Base-by-base conservation (phyloP, 1,140 invertebrate species). In the Hetaerina americana region DNA sequence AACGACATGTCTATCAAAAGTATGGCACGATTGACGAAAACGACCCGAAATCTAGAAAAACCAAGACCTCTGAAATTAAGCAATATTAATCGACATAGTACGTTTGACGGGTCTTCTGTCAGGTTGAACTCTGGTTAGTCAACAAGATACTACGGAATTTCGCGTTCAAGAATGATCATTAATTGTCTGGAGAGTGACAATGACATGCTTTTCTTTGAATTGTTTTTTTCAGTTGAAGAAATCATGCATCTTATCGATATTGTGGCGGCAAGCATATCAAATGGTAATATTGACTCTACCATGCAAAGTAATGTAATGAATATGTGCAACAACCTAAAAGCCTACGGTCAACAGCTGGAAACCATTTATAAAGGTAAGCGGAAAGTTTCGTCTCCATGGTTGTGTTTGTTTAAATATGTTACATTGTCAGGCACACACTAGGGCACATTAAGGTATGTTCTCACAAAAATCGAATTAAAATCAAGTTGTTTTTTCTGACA, bases 351-450 rank as follows among this genome's bases (percentile, higher is more conserved):
- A 72, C 88, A 92, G 77, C 81, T 92, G 76, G 90, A 92, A 84
- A 82, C 85, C 74, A 83, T 88, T 73, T 90, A 89, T 76, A 92
- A 91, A 85, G 89, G 90, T 85, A 85, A n/a, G n/a, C n/a, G n/a
- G n/a, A n/a, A 57, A 57, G 2, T 57, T 57, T 1, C 40, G 40
- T 57, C 22, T 12, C 40, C 40, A 57, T 5, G 40, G 40, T 18
- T 1, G 15, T 57, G 40, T 57, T 57, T 40, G 15, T 57, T 18
- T 18, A 5, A 12, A 57, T 57, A 57, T 57, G 2, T 57, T 1
- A 57, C 10, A 57, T 57, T 57, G 40, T 57, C 22, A 12, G n/a
- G n/a, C n/a, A n/a, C n/a, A n/a, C n/a, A n/a, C n/a, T n/a, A n/a
- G n/a, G n/a, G n/a, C n/a, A n/a, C n/a, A n/a, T n/a, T n/a, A n/a